These are phyloP conservation scores for Drosophila insularis DNA, from an alignment of 1,140 invertebrate genomes.

Conservation along the genomic window DNA sequence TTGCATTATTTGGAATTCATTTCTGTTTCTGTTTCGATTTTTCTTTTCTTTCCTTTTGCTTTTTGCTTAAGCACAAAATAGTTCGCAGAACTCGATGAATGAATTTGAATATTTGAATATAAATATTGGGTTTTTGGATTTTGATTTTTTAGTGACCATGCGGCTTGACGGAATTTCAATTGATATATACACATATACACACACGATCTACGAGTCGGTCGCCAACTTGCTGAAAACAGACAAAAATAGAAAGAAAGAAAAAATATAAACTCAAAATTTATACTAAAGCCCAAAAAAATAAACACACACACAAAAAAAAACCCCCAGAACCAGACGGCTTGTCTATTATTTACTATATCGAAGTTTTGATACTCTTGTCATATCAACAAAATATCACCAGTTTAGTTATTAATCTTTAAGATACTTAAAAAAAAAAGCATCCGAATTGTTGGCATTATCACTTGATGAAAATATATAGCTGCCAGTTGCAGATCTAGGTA, in stretches of 20 bases:
- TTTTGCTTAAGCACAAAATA: constrained; percentile 30
- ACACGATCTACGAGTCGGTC: constrained; percentile 56
- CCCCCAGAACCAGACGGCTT: neutral
- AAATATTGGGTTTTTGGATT: constrained; percentile 45
- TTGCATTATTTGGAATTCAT: constrained; percentile 71
- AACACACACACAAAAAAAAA: constrained; percentile 5
- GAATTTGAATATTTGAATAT: constrained; percentile 75
- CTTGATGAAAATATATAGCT: no score
- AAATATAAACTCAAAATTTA: constrained; percentile 34
- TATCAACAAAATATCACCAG: no score
- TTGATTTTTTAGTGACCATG: constrained; percentile 51
- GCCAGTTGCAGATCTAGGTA: no score
- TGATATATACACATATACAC: constrained; percentile 52
- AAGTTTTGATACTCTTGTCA: neutral
- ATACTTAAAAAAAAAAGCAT: no score
- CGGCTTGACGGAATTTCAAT: constrained; percentile 72
- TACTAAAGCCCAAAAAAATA: constrained; percentile 1
- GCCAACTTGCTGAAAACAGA: constrained; percentile 66
- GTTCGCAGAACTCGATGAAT: constrained; percentile 63
- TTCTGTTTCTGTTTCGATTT: constrained; percentile 25
- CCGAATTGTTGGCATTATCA: no score
- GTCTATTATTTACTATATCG: neutral
- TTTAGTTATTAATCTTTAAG: no score
- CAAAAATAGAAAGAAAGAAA: constrained; percentile 36
- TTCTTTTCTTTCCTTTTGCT: neutral